Evolutionary conservation across 2,797 vertebrate species (phyloP), one percentile per base, ranked within the genome.

Genomic region (Xiphorhynchus erythropygius): DNA sequence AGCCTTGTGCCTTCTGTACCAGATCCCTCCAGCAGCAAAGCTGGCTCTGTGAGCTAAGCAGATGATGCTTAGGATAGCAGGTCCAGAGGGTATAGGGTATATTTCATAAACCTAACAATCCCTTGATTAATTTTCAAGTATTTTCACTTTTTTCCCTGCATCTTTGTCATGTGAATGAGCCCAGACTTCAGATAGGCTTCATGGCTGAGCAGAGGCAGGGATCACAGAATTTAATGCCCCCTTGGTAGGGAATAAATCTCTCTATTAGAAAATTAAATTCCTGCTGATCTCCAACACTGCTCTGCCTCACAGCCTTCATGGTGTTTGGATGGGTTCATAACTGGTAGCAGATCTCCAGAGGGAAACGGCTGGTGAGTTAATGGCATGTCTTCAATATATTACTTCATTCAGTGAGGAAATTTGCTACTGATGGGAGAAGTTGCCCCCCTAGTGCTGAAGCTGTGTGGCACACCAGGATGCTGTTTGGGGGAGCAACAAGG

Each of bases 181-280:
- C 68, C 39, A 77, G 25, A 74, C 7, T 84, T 78, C 2, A 2
- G 22, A 5, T 1, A 28, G 63, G 21, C 39, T 71, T 75, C 18
- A 12, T 37, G 53, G 76, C 65, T 44, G 39, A 62, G 53, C 82
- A 73, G 76, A 49, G 46, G 79, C 18, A 62, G 73, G 42, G 60
- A 77, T 44, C 62, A 49, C 9, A 18, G 55, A 35, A 16, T 37
- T 13, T 39, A 73, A 81, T 52, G 21, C 35, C 49, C 73, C 2
- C 16, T 68, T 90, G 49, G 74, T 42, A 46, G 73, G 76, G 24
- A 86, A 91, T 84, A 93, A 95, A 91, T 94, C 71, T 84, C 37
- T 79, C 60, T 35, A 55, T 94, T 88, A 94, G 76, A 42, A 93
- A 91, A 94, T 84, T 60, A 71, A 92, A 91, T 84, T 88, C 76